These are phyloP conservation scores for Pelobates fuscus DNA, from an alignment of 2,113 vertebrate species.

Conservation along the genomic window DNA sequence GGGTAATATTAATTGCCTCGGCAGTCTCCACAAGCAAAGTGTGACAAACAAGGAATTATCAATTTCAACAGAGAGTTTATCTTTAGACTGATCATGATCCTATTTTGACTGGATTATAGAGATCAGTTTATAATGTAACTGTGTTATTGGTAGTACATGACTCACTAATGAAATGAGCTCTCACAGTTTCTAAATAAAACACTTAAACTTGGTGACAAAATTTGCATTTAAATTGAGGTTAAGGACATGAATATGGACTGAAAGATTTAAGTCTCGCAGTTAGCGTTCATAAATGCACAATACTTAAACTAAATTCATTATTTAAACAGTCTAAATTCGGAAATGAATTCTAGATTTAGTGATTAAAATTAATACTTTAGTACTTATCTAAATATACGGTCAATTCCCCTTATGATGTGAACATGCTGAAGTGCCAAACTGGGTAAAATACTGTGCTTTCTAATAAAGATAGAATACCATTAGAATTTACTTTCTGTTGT, in stretches of 20 bases:
- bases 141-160: conserved; percentile 64
- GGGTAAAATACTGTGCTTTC: not conserved
- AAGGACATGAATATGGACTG: conserved; percentile 68
- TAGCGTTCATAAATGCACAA: conserved; percentile 37
- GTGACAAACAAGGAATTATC: not conserved
- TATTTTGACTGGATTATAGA: conserved; percentile 7
- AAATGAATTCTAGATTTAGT: conserved; percentile 31
- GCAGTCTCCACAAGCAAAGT: not conserved
- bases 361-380: conserved; percentile 45
- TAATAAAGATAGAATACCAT: not conserved
- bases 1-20: not conserved
- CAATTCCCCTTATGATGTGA: conserved; percentile 13
- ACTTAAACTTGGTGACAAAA: conserved; percentile 70
- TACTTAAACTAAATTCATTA: conserved; percentile 45
- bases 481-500: not conserved
- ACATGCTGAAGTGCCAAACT: conserved; percentile 9
- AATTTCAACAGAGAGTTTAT: conserved; percentile 1
- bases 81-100: not conserved
- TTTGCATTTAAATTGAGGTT: conserved; percentile 81
- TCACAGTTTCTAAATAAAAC: conserved; percentile 69
- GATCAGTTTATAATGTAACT: not conserved
- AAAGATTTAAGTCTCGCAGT: conserved; percentile 40
- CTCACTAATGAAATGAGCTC: conserved; percentile 69
- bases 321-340: conserved; percentile 38
- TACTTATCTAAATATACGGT: conserved; percentile 32